phyloP scores from a whole-genome alignment of 2,113 vertebrate genomes.

The Fulmarus glacialis region DNA sequence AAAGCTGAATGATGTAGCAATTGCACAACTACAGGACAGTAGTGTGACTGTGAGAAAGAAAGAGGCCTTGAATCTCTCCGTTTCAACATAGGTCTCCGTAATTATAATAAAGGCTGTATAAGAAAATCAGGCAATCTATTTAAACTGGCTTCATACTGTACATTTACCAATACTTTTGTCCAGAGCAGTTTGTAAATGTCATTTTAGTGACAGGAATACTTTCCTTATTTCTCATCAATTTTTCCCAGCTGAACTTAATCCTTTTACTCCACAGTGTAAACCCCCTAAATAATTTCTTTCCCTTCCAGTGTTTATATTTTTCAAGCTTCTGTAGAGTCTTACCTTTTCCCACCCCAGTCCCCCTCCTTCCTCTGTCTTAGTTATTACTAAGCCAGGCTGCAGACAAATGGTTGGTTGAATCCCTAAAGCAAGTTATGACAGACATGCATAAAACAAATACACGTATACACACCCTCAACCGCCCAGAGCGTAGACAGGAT shows the following conservation, averaged over 20 bases:
- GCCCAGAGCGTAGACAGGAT: slow-evolving; percentile 18
- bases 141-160: neutral
- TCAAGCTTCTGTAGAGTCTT: neutral
- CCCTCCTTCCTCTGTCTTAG: neutral
- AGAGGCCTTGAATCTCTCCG: neutral
- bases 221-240: neutral
- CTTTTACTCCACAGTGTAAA: neutral
- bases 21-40: neutral
- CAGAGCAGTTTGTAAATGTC: neutral
- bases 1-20: neutral
- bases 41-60: slow-evolving; percentile 15
- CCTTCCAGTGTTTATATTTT: neutral
- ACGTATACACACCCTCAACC: neutral
- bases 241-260: neutral
- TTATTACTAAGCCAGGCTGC: neutral
- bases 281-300: neutral
- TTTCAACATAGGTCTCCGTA: neutral
- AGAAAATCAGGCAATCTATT: neutral
- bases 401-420: slow-evolving; percentile 38
- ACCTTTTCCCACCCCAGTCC: neutral
- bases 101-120: neutral
- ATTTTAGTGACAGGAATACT: neutral
- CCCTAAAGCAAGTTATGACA: slow-evolving; percentile 52
- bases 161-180: neutral
- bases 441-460: slow-evolving; percentile 24